Base-by-base conservation (phyloP, 2,113 vertebrate genomes). In the Riparia riparia region DNA sequence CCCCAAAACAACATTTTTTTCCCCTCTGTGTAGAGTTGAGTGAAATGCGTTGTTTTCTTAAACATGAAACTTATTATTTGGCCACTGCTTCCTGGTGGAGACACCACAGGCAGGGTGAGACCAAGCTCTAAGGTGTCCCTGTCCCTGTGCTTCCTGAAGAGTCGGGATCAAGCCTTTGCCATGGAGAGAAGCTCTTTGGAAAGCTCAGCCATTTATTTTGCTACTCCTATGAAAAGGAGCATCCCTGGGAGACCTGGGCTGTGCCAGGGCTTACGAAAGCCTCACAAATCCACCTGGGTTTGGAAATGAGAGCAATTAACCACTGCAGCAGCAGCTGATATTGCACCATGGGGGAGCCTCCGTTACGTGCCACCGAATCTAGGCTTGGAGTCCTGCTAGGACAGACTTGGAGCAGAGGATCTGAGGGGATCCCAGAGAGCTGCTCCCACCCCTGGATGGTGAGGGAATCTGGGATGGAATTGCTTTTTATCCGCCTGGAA, bases 1-100 rank as follows among this genome's bases (percentile, higher is more conserved):
- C 78, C 45, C 7, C 14, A 89, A 64, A 64, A 20, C 83, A 83
- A 41, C 37, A 16, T 7, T 47, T 84, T 47, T 84, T 71, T 65
- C 57, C 7, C 22, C 12, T 83, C 22, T 0, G 0, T 8, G 7
- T 44, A n/a, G 32, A 28, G 14, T 19, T 65, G 81, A 66, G 49
- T 41, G 39, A 84, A 69, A 65, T 24, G 8, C 7, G 32, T 41
- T 66, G 28, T 20, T 83, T 83, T 81, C 17, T 82, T 84, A 56
- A 76, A 54, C 17, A 31, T 12, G 53, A 49, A 79, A 69, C 53
- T 86, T 45, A 14, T 65, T 77, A 37, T 66, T 86, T 84, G 34
- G 8, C 39, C 44, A 31, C 8, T 14, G 44, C 28, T 81, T 94
- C 70, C 57, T 80, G 37, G 28, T 79, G 47, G 57, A 81, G 19